Evolutionary conservation across 2,888 invertebrate genomes (phyloP).

Genomic region (Synanthedon andrenaeformis): DNA sequence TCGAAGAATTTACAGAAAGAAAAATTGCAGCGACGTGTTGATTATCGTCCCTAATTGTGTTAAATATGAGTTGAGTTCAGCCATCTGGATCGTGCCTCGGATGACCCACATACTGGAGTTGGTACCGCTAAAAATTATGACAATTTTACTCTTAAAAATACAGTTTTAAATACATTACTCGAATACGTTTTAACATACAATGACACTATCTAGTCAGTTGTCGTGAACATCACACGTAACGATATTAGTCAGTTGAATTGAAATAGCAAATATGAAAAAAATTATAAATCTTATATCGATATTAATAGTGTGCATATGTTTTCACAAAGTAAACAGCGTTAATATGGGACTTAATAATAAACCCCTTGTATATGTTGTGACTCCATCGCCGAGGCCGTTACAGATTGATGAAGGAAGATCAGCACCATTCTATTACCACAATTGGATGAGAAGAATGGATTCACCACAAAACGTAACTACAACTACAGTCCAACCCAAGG

Average conservation of each 20-base stretch:
- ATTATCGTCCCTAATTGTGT: slow-evolving; percentile 52
- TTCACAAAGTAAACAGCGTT: slow-evolving; percentile 5
- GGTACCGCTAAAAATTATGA: slow-evolving; percentile 66
- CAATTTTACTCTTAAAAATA: slow-evolving; percentile 37
- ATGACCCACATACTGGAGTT: slow-evolving; percentile 48
- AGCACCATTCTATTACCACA: slow-evolving; percentile 56
- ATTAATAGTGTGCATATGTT: slow-evolving; percentile 16
- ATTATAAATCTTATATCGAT: slow-evolving; percentile 23
- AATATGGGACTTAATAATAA: slow-evolving; percentile 28
- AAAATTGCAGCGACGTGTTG: slow-evolving; percentile 30
- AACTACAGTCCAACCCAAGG: slow-evolving; percentile 24
- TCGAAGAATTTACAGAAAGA: slow-evolving; percentile 23
- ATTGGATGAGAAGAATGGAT: slow-evolving; percentile 58
- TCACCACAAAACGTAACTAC: slow-evolving; percentile 21
- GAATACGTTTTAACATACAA: slow-evolving; percentile 22
- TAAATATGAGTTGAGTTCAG: slow-evolving; percentile 44
- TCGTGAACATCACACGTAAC: slow-evolving; percentile 29
- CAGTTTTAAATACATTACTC: slow-evolving; percentile 17
- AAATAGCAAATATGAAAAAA: slow-evolving; percentile 32
- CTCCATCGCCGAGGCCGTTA: slow-evolving; percentile 36
- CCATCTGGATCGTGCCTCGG: slow-evolving; percentile 46
- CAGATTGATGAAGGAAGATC: slow-evolving; percentile 35
- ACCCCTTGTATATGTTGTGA: slow-evolving; percentile 56
- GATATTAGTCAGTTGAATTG: no score
- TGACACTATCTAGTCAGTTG: slow-evolving; percentile 42